Evolutionary conservation across 2,888 invertebrate species (phyloP), one percentile per base, ranked within the genome.

Genomic region (Drepana falcataria): DNA sequence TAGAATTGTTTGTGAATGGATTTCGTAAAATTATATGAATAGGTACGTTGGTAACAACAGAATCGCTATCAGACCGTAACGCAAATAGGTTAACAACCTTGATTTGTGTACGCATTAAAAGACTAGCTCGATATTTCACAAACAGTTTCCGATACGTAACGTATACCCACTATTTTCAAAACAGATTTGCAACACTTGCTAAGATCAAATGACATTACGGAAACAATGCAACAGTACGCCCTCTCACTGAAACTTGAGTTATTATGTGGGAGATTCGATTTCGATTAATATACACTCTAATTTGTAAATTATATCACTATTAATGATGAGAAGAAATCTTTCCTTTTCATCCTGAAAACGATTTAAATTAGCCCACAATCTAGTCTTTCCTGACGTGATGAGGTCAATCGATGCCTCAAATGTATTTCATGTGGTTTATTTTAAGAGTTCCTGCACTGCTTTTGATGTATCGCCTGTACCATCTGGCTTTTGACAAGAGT

Each of bases 21-120:
- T 57, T 56, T 56, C 54, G 63, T 69, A 59, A 69, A 76, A 70
- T 65, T 63, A 73, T 72, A 73, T 75, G 69, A 68, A 76, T 77
- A 75, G 73, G 69, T 65, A 71, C 21, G 21, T 33, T 33, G 6
- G 40, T 69, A 69, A 68, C 71, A 70, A 77, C 77, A 70, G 71
- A 75, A 75, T 77, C 75, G 73, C 80, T 84, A 87, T 81, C 84
- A 83, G 87, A 87, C 81, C 86, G 85, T 81, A 85, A 85, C 85
- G 75, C 68, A 83, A 82, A 83, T 83, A 76, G 86, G 87, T 87
- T 84, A 87, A 85, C 81, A 86, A 87, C 87, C 87, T 87, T 85
- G 78, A 83, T 83, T 81, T 80, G 77, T 84, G 64, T 76, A 73
- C 72, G 71, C 72, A 75, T 68, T 77, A 74, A 75, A 69, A 71